These are phyloP conservation scores for Dysidea cf. avara DNA, from an alignment of 37 sponge, comb jelly and placozoan genomes.

Conservation along the genomic window DNA sequence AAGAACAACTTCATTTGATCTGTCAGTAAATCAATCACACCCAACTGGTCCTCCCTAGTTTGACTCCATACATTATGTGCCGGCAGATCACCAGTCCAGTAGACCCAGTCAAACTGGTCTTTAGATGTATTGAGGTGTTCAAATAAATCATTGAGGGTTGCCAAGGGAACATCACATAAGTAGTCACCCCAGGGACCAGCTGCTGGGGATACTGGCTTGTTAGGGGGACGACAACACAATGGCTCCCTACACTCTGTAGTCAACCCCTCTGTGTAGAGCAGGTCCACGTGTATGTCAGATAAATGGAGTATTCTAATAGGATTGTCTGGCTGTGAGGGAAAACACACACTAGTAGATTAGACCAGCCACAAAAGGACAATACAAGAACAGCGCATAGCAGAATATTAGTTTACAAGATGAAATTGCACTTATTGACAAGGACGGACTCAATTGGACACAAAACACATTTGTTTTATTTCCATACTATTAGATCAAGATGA, in stretches of 20 bases:
- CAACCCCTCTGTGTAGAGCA: slow-evolving; percentile 46
- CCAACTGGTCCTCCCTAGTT: slow-evolving; percentile 56
- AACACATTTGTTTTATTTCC: no score
- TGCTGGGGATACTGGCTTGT: neutral
- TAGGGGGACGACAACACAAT: slow-evolving; percentile 62
- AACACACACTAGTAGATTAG: no score
- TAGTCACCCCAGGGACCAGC: slow-evolving; percentile 95
- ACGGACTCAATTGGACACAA: no score
- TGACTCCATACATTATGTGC: slow-evolving; percentile 98
- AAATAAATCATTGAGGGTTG: slow-evolving; percentile 70
- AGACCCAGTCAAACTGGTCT: slow-evolving; percentile 83
- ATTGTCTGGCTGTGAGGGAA: slow-evolving; percentile 32
- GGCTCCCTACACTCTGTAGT: slow-evolving; percentile 70
- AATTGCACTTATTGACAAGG: no score
- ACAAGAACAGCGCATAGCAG: no score
- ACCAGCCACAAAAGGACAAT: no score
- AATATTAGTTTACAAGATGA: no score
- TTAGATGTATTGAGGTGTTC: slow-evolving; percentile 49
- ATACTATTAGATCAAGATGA: no score
- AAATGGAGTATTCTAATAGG: slow-evolving; percentile 53
- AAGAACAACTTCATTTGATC: slow-evolving; percentile 69
- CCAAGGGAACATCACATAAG: slow-evolving; percentile 77
- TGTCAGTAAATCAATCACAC: slow-evolving; percentile 46
- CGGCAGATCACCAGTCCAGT: slow-evolving; percentile 97
- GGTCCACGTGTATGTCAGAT: slow-evolving; percentile 69